Evolutionary conservation across 1,140 invertebrate genomes (phyloP), one percentile per base, ranked within the genome.

Genomic region (Trichogramma pretiosum): DNA sequence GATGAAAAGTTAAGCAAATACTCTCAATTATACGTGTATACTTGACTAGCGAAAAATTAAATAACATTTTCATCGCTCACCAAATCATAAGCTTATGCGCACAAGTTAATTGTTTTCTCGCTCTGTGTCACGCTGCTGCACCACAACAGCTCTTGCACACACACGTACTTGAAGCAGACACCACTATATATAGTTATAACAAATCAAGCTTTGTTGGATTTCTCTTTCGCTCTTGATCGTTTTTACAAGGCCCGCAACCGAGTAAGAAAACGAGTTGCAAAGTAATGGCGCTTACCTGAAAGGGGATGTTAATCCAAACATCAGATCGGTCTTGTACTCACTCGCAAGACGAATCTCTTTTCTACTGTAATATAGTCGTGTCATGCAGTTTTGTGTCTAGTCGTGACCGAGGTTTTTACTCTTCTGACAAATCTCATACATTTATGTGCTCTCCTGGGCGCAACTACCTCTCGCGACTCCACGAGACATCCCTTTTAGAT

Each of bases 241-340:
- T n/a, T 32, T 22, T n/a, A n/a, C n/a, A n/a, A n/a, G n/a, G n/a
- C 35, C 3, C 16, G 18, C 16, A 13, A 10, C 13, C 3, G 11
- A 26, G 18, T 3, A 26, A 24, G 17, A 11, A 30, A 32, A 24
- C 33, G 22, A 34, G 40, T 42, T 32, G 32, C 41, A 23, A 23
- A 30, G 38, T 37, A 39, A 40, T 46, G 48, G 48, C 48, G 42
- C 48, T 42, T 50, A 45, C 48, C 42, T 50, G 36, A 50, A 50
- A 45, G 48, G n/a, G 30, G 44, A 50, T 42, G 48, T 45, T 50
- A 50, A 50, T 50, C 48, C 42, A 50, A 50, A 50, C 42, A 50
- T 50, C 48, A 50, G 46, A 50, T 50, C 48, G 48, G 16, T 50
- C 48, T 45, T 50, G 48, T 50, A 45, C 38, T 13, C 17, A 46